Base-by-base conservation (phyloP, 92 coral and sea anemone species). In the Plumapathes pennacea region DNA sequence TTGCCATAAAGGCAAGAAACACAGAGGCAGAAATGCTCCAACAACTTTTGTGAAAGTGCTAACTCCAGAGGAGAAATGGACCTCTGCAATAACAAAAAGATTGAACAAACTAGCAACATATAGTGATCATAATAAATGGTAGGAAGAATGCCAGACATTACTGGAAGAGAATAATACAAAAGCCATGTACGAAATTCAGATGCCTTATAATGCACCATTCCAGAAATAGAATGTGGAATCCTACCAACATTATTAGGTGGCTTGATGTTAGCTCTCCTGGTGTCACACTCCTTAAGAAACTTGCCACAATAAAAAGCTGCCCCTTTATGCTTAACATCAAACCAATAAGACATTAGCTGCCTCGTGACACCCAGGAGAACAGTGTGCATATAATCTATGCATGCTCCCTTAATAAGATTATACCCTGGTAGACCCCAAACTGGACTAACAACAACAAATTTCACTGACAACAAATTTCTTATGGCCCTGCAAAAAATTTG, bases 181-280 rank as follows among this genome's bases (percentile, higher is more conserved):
- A 55, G 46, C 38, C 46, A 67, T 34, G 50, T 55, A 46, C 67
- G 23, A n/a, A 54, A 43, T 28, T 67, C 75, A 39, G 76, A 68
- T 10, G 76, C 76, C 33, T 65, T 65, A 32, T 27, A 39, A 39
- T 65, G 50, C 19, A 0, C 19, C 8, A 10, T 24, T 17, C 50
- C 67, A 41, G 26, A 5, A 17, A 60, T 33, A 60, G 71, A 43
- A 57, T 69, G 43, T 34, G 77, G 77, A 37, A 45, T 38, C 31
- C 77, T 45, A 13, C 55, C 45, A 8, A 69, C 50, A 50, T 29
- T 20, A 17, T 18, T 57, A 31, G 70, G 77, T 59, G 69, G 77
- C 60, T 36, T 57, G 4, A 69, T 58, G 68, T 48, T 61, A 29
- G 29, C 15, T 44, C 26, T 25, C 52, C 58, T 32, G 10, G 5